phyloP scores from a whole-genome alignment of 2,113 vertebrate genomes.

The Corythaeola cristata region DNA sequence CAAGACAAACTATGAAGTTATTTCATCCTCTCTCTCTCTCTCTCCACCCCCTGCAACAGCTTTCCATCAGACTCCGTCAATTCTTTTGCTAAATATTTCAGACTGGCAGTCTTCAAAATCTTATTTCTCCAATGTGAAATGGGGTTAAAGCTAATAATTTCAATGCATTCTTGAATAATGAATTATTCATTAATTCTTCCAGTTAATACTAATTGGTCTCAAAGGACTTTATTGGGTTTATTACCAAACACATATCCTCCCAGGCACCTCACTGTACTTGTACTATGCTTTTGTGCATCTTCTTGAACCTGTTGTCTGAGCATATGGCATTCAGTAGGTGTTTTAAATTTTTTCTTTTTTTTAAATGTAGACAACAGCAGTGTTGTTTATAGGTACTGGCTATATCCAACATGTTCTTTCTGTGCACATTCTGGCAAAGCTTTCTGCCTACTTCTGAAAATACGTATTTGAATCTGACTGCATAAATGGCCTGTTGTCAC shows the following conservation, averaged over 20 bases:
- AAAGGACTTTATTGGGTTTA: neutral
- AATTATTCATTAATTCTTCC: neutral
- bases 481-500: neutral
- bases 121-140: neutral
- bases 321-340: neutral
- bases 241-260: neutral
- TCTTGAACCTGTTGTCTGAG: neutral
- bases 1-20: neutral
- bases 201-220: neutral
- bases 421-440: neutral
- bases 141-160: neutral
- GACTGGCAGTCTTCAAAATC: neutral
- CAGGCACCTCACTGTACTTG: neutral
- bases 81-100: neutral
- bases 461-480: neutral
- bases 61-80: neutral
- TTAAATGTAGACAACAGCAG: neutral
- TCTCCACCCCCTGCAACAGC: rapidly evolving
- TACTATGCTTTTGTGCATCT: neutral
- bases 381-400: neutral
- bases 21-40: no score
- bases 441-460: neutral
- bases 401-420: neutral
- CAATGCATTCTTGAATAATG: neutral
- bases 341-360: neutral